phyloP scores from a whole-genome alignment of 2,113 vertebrate genomes.

The Xiphorhynchus elegans region DNA sequence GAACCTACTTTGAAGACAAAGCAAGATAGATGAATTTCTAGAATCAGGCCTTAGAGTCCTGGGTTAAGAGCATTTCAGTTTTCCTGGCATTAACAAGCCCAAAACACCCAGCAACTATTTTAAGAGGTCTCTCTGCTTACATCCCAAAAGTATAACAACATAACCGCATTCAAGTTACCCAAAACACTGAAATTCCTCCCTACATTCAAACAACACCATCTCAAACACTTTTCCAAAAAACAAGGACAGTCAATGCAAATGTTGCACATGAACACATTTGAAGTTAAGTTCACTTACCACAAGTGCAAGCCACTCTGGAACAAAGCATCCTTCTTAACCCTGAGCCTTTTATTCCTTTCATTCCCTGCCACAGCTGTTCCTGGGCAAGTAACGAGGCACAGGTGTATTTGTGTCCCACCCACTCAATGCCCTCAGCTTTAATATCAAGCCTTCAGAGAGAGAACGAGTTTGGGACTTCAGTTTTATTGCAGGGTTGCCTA shows the following conservation, averaged over 20 bases:
- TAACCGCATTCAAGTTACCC: neutral
- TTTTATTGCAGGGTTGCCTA: neutral
- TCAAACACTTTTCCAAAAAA: neutral
- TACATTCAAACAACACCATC: fast-evolving
- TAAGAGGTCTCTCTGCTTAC: neutral
- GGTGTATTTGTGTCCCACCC: neutral
- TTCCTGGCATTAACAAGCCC: neutral
- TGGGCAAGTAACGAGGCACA: neutral
- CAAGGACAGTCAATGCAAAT: fast-evolving
- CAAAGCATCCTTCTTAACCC: fast-evolving
- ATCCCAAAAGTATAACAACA: neutral
- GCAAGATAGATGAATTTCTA: fast-evolving
- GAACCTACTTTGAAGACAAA: neutral
- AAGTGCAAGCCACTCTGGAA: fast-evolving
- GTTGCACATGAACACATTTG: fast-evolving
- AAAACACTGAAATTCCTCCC: neutral
- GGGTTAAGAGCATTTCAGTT: neutral
- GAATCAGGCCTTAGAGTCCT: neutral
- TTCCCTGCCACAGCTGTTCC: neutral
- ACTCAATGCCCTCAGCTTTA: neutral
- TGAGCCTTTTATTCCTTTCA: neutral
- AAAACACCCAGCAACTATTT: neutral
- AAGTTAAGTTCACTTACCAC: neutral
- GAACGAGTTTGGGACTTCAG: neutral
- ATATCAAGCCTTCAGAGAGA: neutral